phyloP scores from a whole-genome alignment of 2,797 vertebrate genomes.

The Dromococcyx pavoninus region DNA sequence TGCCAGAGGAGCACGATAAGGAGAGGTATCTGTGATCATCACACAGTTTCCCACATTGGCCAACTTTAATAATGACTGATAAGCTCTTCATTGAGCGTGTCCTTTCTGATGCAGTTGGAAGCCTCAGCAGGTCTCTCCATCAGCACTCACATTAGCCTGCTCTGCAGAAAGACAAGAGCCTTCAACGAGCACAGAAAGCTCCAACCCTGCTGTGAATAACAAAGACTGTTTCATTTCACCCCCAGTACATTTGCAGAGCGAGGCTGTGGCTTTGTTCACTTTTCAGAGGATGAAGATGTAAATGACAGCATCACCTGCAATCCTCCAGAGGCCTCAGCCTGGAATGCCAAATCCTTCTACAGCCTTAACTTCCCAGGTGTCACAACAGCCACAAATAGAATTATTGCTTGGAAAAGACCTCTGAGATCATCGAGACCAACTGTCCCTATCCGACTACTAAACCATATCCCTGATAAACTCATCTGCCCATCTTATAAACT shows the following conservation, averaged over 20 bases:
- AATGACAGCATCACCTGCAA: neutral
- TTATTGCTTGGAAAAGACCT: too few species aligned
- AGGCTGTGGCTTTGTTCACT: neutral
- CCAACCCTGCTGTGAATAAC: conserved; percentile 48
- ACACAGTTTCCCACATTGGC: neutral
- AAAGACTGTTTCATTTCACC: conserved; percentile 19
- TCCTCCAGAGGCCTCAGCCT: neutral
- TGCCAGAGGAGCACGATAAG: neutral
- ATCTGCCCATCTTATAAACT: too few species aligned
- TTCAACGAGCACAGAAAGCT: conserved; percentile 50
- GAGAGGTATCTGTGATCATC: neutral
- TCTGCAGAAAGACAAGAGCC: conserved; percentile 31
- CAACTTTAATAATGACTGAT: conserved; percentile 2
- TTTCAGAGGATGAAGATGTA: neutral
- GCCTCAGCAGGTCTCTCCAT: conserved; percentile 23
- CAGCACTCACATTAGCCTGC: conserved; percentile 46
- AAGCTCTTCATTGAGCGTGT: neutral
- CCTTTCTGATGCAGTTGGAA: neutral
- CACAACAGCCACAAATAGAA: neutral
- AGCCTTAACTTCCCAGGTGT: neutral
- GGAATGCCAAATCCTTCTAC: neutral
- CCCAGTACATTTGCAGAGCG: neutral
- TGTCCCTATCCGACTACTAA: too few species aligned
- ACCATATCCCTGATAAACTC: too few species aligned
- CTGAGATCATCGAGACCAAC: too few species aligned